These are phyloP conservation scores for Arion vulgaris DNA, from an alignment of 1,140 invertebrate species.

Conservation along the genomic window DNA sequence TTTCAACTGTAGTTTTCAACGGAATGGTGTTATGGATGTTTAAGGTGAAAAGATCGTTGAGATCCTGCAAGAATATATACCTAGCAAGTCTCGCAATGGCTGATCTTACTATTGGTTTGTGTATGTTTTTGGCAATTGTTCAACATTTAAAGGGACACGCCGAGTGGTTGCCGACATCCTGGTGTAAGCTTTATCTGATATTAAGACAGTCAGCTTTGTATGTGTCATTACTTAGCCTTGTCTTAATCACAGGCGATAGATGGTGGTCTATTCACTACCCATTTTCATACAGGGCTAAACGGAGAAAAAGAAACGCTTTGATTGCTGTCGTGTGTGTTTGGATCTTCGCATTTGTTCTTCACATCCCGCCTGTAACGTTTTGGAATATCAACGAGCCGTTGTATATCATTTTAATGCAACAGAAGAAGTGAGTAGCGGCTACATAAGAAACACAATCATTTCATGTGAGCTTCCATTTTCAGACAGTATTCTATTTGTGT, in stretches of 20 bases:
- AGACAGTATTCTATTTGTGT: constrained; percentile 48
- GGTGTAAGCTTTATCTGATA: constrained; percentile 54
- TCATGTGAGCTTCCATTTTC: constrained; percentile 52
- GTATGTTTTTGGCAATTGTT: constrained; percentile 54
- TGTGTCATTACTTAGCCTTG: constrained; percentile 61
- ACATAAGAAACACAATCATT: background rate
- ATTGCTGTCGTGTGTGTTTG: constrained; percentile 51
- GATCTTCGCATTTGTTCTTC: constrained; percentile 54
- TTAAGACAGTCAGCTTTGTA: constrained; percentile 58
- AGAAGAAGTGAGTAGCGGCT: no score
- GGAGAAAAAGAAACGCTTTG: constrained; percentile 54
- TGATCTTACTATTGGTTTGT: constrained; percentile 59
- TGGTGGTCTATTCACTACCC: constrained; percentile 69
- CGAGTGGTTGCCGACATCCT: background rate
- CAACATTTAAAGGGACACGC: constrained; percentile 41
- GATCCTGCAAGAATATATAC: constrained; percentile 63
- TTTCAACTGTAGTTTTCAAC: constrained; percentile 58
- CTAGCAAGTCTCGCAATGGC: constrained; percentile 63
- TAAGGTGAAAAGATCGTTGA: constrained; percentile 49
- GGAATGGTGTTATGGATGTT: constrained; percentile 60
- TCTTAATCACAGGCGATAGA: constrained; percentile 61
- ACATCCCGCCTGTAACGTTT: constrained; percentile 54
- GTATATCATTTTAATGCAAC: no score
- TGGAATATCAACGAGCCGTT: constrained; percentile 37
- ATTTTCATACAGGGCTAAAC: constrained; percentile 61